These are phyloP conservation scores for Melieria omissa DNA, from an alignment of 2,888 invertebrate species.

Conservation along the genomic window DNA sequence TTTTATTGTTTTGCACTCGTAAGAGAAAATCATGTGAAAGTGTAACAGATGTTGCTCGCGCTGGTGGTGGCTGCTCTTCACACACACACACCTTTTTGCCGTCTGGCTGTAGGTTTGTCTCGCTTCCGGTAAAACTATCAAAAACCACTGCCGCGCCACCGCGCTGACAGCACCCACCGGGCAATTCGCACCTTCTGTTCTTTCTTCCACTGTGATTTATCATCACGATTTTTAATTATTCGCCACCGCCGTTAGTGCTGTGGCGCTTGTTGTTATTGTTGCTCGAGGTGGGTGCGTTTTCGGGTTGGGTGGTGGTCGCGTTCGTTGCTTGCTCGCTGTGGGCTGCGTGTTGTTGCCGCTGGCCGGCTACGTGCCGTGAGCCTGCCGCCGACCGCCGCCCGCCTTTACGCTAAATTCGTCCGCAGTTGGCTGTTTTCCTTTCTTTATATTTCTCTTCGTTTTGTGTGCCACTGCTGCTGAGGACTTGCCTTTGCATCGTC, in stretches of 20 bases:
- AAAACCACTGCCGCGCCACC: background rate
- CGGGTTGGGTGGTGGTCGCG: background rate
- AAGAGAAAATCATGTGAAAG: slow-evolving; percentile 19
- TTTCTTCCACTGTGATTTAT: slow-evolving; percentile 11
- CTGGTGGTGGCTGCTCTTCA: background rate
- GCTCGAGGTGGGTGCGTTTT: no score
- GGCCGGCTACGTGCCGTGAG: background rate
- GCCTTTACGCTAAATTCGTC: background rate
- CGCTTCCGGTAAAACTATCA: no score
- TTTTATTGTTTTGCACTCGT: slow-evolving; percentile 2
- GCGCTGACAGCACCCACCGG: background rate
- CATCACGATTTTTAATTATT: background rate
- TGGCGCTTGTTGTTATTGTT: no score
- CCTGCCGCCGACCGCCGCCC: no score
- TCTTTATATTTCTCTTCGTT: background rate
- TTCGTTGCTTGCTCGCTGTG: background rate
- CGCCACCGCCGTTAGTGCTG: background rate
- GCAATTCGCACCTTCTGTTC: slow-evolving; percentile 9
- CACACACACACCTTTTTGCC: no score
- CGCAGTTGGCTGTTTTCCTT: background rate
- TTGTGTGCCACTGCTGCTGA: no score
- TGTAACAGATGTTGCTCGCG: slow-evolving; percentile 28
- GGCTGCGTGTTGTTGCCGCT: background rate
- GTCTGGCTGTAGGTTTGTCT: no score
- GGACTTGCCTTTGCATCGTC: background rate